These are phyloP conservation scores for Scytalopus superciliaris DNA, from an alignment of 2,113 vertebrate species.

Conservation along the genomic window DNA sequence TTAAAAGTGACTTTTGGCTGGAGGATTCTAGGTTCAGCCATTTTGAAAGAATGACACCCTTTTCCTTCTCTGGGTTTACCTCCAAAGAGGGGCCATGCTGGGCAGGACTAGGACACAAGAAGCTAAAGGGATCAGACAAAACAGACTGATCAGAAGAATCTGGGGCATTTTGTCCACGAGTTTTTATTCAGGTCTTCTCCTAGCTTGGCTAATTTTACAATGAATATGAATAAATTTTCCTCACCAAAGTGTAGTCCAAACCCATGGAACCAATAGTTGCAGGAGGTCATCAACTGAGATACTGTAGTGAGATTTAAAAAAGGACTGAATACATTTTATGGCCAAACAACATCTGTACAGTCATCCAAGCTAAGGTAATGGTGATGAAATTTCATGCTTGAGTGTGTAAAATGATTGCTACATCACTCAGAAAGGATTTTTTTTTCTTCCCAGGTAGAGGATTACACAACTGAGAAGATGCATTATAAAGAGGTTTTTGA, in stretches of 20 bases:
- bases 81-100: neutral
- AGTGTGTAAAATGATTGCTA: slow-evolving; percentile 74
- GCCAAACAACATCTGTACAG: slow-evolving; percentile 70
- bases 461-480: slow-evolving; percentile 44
- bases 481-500: neutral
- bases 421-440: slow-evolving; percentile 64
- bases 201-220: neutral
- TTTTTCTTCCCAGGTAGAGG: slow-evolving; percentile 56
- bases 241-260: neutral
- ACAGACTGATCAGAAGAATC: neutral
- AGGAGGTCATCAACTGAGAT: slow-evolving; percentile 48
- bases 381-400: slow-evolving; percentile 75
- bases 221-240: slow-evolving; percentile 1
- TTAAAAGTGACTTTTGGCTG: neutral
- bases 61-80: neutral
- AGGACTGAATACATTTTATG: slow-evolving; percentile 61
- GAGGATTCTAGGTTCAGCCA: neutral
- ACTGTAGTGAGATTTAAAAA: slow-evolving; percentile 35
- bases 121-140: neutral
- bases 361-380: slow-evolving; percentile 69
- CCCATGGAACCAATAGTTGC: slow-evolving; percentile 4
- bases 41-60: neutral
- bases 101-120: neutral
- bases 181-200: neutral
- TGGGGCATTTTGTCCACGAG: neutral